A percentile compares a stretch with the other conserved stretches of the same genome.
These are phyloP conservation scores for Apus apus DNA, from an alignment of 2,113 vertebrate genomes.

Conservation along the genomic window DNA sequence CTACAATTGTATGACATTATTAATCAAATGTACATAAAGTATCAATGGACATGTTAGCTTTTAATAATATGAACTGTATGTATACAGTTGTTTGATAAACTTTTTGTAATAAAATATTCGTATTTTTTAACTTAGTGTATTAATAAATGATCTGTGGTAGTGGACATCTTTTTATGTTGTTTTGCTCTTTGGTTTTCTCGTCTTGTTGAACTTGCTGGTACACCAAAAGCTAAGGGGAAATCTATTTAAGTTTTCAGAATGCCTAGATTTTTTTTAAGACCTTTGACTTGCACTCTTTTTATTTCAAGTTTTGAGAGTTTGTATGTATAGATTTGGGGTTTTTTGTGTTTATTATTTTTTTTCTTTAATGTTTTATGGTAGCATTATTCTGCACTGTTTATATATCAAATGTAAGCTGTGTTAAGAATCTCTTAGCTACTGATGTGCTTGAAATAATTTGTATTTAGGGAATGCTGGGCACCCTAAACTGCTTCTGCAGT, in stretches of 20 bases:
- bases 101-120: slow-evolving; percentile 81
- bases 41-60: slow-evolving; percentile 63
- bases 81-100: slow-evolving; percentile 81
- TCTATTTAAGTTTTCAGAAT: not conserved
- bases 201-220: not conserved
- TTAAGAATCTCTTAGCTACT: not conserved
- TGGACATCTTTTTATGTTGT: slow-evolving; percentile 18
- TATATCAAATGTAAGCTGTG: not conserved
- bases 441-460: not conserved
- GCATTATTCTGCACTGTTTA: not conserved
- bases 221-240: not conserved
- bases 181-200: not conserved
- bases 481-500: not conserved
- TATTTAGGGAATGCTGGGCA: not conserved
- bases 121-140: slow-evolving; percentile 83
- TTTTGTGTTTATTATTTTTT: not conserved
- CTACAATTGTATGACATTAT: slow-evolving; percentile 59
- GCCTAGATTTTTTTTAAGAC: not conserved
- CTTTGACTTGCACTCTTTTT: not conserved
- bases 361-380: not conserved
- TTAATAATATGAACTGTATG: slow-evolving; percentile 72
- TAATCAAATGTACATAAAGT: slow-evolving; percentile 76
- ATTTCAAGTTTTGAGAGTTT: not conserved
- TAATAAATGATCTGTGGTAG: slow-evolving; percentile 79
- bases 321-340: not conserved